Evolutionary conservation across 2,113 vertebrate species (phyloP), one percentile per base, ranked within the genome.

Genomic region (Chloropsis cyanopogon): DNA sequence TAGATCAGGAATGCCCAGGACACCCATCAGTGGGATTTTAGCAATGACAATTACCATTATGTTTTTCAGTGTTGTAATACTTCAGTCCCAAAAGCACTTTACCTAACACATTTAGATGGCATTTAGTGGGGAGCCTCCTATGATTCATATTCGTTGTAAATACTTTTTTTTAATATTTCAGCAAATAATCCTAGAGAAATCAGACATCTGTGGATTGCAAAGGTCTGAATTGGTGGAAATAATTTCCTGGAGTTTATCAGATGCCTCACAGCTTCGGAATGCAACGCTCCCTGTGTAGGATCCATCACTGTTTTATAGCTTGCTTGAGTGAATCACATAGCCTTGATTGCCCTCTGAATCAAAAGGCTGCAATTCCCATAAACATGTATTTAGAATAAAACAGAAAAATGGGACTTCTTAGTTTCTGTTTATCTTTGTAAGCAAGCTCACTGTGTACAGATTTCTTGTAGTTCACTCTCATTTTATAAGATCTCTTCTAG

Each of bases 131-230:
- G 94, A 95, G 50, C 49, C 59, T 93, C 77, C 41, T 60, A 15
- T 87, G 81, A 91, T 78, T 95, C 66, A 59, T 79, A 20, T 90
- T 90, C 35, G 57, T 76, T 86, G 79, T 83, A 82, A 91, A 88
- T 52, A 66, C n/a, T 25, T 37, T 12, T 60, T 37, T 37, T 12
- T 1, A 11, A 18, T 90, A 80, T 88, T 93, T 94, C 69, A 77
- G 80, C 60, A 92, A 94, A 78, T 90, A 92, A 71, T 90, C 79
- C 44, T 81, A 37, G 60, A 80, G 47, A 85, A 91, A 93, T 90
- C 65, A 63, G 47, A 29, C 79, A 88, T 82, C 68, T 93, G 90
- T 94, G 82, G 68, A 78, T 81, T 90, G 59, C 95, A 80, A 86
- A 94, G 70, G 64, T 73, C 50, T 71, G 52, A 88, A 91, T 82